These are phyloP conservation scores for Pristionchus fissidentatus DNA, from an alignment of 2,888 invertebrate genomes.

Conservation along the genomic window DNA sequence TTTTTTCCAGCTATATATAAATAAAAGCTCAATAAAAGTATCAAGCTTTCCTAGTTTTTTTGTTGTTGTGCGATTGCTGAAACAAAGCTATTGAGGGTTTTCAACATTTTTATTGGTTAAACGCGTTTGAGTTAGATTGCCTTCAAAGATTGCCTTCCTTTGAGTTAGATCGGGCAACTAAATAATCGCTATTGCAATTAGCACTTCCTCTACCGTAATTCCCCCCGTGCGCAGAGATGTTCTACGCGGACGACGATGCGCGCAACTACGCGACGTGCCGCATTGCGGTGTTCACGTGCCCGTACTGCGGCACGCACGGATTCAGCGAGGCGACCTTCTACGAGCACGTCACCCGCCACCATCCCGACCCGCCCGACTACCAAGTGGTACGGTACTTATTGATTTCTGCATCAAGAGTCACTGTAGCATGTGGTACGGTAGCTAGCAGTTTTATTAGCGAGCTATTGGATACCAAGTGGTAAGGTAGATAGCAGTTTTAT, in stretches of 20 bases:
- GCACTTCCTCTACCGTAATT: too few relatives aligned
- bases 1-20: neutral
- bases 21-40: too few relatives aligned
- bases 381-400: conserved; percentile 71
- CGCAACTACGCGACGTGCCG: conserved; percentile 87
- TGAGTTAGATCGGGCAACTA: too few relatives aligned
- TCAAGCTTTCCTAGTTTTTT: too few relatives aligned
- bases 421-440: neutral
- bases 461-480: neutral
- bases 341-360: conserved; percentile 84
- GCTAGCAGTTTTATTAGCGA: neutral
- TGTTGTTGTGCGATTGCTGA: too few relatives aligned
- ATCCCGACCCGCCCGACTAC: conserved; percentile 91
- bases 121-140: neutral
- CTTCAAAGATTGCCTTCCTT: neutral
- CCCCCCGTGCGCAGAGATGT: conserved; percentile 90
- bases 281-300: conserved; percentile 89
- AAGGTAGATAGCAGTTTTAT: too few relatives aligned
- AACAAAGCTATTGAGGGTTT: too few relatives aligned
- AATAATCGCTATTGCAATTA: too few relatives aligned
- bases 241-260: conserved; percentile 94
- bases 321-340: conserved; percentile 92
- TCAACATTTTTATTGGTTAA: too few relatives aligned
- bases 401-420: neutral
- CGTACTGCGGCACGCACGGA: conserved; percentile 95